Evolutionary conservation across 2,797 vertebrate genomes (phyloP).

Genomic region (Parambassis ranga): DNA sequence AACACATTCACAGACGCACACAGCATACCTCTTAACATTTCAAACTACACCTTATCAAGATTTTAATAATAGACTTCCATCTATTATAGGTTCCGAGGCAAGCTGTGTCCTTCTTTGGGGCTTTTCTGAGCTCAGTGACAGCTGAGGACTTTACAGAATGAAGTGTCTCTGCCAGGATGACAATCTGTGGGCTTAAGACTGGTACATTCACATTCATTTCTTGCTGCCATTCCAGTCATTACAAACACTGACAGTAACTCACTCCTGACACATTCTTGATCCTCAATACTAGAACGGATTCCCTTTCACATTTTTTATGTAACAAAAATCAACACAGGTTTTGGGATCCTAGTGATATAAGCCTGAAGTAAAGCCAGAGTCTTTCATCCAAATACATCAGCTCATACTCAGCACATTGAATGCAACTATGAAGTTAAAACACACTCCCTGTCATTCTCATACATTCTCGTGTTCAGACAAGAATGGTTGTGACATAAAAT

Average conservation of each 20-base stretch:
- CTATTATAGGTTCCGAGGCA: conserved; percentile 38
- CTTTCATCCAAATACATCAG: too few species aligned
- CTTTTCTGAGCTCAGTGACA: conserved; percentile 6
- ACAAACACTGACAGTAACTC: too few species aligned
- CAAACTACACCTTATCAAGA: conserved; percentile 45
- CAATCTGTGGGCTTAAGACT: background rate
- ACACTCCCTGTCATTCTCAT: too few species aligned
- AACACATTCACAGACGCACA: conserved; percentile 24
- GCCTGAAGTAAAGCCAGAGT: too few species aligned
- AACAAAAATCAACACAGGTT: too few species aligned
- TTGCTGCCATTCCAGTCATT: too few species aligned
- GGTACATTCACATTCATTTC: background rate
- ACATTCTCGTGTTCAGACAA: background rate
- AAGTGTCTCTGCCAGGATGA: conserved; percentile 18
- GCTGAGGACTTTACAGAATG: conserved; percentile 16
- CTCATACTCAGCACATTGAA: too few species aligned
- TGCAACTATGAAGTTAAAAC: too few species aligned
- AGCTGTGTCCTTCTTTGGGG: conserved; percentile 18
- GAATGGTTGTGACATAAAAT: too few species aligned
- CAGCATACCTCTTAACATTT: conserved; percentile 33
- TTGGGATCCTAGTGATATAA: too few species aligned
- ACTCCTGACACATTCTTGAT: background rate
- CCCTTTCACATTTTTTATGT: too few species aligned
- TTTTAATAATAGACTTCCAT: conserved; percentile 58
- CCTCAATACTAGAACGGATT: too few species aligned